A percentile compares a stretch with the other conserved stretches of the same genome.
These are phyloP conservation scores for Pheucticus melanocephalus DNA, from an alignment of 2,113 vertebrate genomes.

Conservation along the genomic window DNA sequence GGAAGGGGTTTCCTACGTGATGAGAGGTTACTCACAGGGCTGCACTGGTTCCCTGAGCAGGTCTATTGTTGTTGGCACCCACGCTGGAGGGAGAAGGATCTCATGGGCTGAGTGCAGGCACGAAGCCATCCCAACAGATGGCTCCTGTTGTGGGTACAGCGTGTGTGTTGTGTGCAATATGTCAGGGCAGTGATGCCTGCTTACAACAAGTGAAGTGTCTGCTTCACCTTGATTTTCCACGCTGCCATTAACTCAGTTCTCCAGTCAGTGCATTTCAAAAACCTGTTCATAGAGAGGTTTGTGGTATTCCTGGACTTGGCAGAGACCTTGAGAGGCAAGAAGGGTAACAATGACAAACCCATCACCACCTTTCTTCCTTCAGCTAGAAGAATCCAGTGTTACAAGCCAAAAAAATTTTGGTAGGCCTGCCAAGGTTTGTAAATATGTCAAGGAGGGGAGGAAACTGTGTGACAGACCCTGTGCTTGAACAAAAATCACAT, in stretches of 20 bases:
- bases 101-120: slow-evolving; percentile 1
- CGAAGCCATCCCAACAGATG: slow-evolving; percentile 67
- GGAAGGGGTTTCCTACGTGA: slow-evolving; percentile 23
- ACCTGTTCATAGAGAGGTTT: background rate
- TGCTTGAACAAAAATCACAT: background rate
- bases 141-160: slow-evolving; percentile 17
- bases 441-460: slow-evolving; percentile 7
- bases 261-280: background rate
- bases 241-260: background rate
- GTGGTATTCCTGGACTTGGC: background rate
- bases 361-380: background rate
- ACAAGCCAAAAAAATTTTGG: background rate
- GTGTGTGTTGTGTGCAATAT: background rate
- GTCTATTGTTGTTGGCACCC: slow-evolving; percentile 58
- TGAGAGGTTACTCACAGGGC: slow-evolving; percentile 51
- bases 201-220: background rate
- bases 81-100: background rate
- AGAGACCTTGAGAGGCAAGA: background rate
- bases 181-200: background rate
- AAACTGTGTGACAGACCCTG: background rate
- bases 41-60: background rate
- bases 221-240: background rate
- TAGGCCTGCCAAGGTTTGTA: slow-evolving; percentile 18
- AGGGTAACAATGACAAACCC: background rate
- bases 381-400: background rate